Percentiles rank a stretch among this genome's conserved stretches.
phyloP scores from a whole-genome alignment of 2,797 vertebrate species.

The Novumbra hubbsi region DNA sequence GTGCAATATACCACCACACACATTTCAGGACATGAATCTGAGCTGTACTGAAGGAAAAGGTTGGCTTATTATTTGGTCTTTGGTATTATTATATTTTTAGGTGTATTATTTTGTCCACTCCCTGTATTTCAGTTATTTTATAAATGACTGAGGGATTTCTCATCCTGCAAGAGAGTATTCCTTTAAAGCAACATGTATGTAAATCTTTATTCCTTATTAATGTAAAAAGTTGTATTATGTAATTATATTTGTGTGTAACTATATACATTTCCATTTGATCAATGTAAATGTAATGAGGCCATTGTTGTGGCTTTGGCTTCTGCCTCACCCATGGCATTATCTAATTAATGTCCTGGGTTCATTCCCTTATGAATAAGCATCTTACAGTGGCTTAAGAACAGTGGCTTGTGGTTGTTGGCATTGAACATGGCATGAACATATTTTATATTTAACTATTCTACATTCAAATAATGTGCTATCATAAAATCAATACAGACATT shows the following conservation, averaged over 20 bases:
- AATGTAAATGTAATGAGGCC: conserved; percentile 38
- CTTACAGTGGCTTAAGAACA: not conserved
- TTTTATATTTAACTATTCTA: conserved; percentile 50
- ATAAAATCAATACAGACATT: conserved; percentile 50
- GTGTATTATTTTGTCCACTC: no score
- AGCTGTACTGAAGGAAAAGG: no score
- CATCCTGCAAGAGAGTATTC: conserved; percentile 22
- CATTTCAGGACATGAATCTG: no score
- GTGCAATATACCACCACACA: no score
- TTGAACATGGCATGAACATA: conserved; percentile 33
- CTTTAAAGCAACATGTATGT: not conserved
- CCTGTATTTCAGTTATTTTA: conserved; percentile 7
- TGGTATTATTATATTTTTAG: no score
- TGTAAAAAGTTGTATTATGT: conserved; percentile 11
- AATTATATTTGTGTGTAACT: no score
- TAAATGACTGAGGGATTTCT: conserved; percentile 1
- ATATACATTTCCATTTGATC: conserved; percentile 38
- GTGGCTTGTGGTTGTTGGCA: conserved; percentile 14
- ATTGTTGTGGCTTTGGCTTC: conserved; percentile 23
- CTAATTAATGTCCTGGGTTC: not conserved
- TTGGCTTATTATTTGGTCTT: no score
- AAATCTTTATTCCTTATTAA: conserved; percentile 44
- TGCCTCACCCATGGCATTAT: conserved; percentile 18
- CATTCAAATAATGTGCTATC: conserved; percentile 37
- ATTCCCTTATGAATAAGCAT: conserved; percentile 10